Evolutionary conservation across 2,113 vertebrate species (phyloP).

Genomic region (Enhydra lutris): DNA sequence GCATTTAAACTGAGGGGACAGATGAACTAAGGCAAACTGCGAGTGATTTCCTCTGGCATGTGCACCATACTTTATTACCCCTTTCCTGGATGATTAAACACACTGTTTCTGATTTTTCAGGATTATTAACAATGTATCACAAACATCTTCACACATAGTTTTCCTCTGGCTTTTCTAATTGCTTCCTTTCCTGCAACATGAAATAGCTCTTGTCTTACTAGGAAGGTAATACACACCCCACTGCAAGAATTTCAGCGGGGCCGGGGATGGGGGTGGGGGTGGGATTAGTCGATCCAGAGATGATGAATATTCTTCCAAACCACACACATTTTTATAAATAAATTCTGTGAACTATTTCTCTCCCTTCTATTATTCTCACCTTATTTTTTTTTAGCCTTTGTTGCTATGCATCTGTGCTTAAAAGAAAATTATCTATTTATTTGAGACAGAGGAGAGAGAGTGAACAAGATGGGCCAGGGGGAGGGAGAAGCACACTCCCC

Average conservation of each 20-base stretch:
- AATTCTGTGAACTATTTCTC: background rate
- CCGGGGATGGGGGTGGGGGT: too few species aligned
- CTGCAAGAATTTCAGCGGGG: background rate
- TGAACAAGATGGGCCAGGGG: background rate
- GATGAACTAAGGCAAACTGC: background rate
- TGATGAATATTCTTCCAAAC: background rate
- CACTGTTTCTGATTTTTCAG: background rate
- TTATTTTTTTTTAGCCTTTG: background rate
- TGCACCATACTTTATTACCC: background rate
- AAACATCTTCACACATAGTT: background rate
- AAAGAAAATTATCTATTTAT: background rate
- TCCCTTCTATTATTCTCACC: background rate
- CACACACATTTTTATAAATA: background rate
- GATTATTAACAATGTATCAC: background rate
- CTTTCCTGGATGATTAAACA: background rate
- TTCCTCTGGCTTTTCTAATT: background rate
- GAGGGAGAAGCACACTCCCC: background rate
- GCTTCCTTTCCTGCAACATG: background rate
- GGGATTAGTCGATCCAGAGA: background rate
- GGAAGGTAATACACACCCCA: background rate
- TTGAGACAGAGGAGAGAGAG: background rate
- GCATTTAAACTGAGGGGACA: background rate
- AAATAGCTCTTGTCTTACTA: background rate
- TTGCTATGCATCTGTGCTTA: background rate
- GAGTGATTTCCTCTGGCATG: background rate